These are phyloP conservation scores for Phoxinus dragarum DNA, from an alignment of 2,797 vertebrate species.

Conservation along the genomic window DNA sequence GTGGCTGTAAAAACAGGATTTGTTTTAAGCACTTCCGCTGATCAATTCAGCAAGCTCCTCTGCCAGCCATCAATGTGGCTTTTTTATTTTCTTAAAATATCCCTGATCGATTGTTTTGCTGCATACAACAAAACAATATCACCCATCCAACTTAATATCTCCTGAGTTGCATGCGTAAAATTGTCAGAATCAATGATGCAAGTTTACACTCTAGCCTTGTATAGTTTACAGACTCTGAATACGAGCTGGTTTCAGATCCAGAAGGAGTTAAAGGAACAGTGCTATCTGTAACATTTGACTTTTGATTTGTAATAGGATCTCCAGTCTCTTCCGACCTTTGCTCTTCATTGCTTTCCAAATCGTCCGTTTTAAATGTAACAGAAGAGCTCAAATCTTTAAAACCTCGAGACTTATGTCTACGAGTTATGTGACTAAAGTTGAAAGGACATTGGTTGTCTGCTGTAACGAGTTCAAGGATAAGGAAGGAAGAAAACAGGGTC, in stretches of 20 bases:
- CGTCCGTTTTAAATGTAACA: neutral
- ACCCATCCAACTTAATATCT: neutral
- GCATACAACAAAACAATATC: neutral
- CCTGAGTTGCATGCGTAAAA: slow-evolving; percentile 14
- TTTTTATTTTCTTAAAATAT: slow-evolving; percentile 9
- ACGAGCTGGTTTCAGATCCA: neutral
- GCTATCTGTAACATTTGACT: neutral
- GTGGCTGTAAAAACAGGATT: slow-evolving; percentile 8
- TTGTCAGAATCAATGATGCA: slow-evolving; percentile 40
- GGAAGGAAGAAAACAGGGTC: too few species aligned
- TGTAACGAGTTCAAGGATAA: too few species aligned
- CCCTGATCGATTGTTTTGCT: slow-evolving; percentile 6
- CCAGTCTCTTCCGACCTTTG: too few species aligned
- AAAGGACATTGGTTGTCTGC: slow-evolving; percentile 35
- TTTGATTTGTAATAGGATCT: too few species aligned
- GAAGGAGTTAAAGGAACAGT: neutral
- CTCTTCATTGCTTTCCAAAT: too few species aligned
- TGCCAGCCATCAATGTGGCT: slow-evolving; percentile 3
- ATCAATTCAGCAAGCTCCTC: slow-evolving; percentile 9
- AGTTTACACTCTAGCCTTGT: slow-evolving; percentile 24
- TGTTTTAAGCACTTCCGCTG: neutral
- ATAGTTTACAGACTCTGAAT: slow-evolving; percentile 32
- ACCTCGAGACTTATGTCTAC: slow-evolving; percentile 22
- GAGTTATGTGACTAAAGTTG: slow-evolving; percentile 32
- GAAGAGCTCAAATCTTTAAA: slow-evolving; percentile 41